Conservation (phyloP, 2,113 vertebrate genomes). For the Suricata suricatta region DNA sequence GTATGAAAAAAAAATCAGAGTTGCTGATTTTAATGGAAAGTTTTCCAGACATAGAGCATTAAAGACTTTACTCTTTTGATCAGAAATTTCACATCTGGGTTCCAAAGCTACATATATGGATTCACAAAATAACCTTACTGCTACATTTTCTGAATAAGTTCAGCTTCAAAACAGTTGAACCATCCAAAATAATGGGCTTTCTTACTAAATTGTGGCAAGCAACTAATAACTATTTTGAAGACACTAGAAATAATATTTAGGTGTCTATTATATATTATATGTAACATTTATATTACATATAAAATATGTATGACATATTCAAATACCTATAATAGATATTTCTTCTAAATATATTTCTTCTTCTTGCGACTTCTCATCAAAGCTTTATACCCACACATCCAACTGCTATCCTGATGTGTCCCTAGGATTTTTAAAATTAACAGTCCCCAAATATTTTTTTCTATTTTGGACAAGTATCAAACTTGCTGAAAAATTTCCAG, state of each 20-base stretch:
- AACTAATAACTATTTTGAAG: conserved; percentile 19
- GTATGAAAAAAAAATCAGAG: neutral
- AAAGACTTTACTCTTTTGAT: neutral
- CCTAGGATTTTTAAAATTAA: neutral
- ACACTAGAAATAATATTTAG: neutral
- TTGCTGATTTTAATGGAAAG: neutral
- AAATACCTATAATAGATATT: neutral
- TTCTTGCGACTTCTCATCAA: neutral
- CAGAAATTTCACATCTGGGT: neutral
- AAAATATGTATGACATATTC: neutral
- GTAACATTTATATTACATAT: neutral
- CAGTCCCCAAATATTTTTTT: neutral
- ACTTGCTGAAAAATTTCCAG: neutral
- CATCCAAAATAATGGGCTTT: neutral
- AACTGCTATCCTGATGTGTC: neutral
- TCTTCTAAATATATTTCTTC: neutral
- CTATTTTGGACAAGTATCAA: neutral
- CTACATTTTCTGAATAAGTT: neutral
- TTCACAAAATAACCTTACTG: neutral
- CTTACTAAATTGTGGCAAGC: neutral
- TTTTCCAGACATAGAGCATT: neutral
- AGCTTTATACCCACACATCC: neutral
- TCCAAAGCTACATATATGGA: neutral
- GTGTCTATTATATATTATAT: neutral
- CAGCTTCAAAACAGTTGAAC: neutral